Evolutionary conservation across 92 coral and sea anemone species (phyloP), one percentile per base, ranked within the genome.

Genomic region (Isaurus tuberculatus): DNA sequence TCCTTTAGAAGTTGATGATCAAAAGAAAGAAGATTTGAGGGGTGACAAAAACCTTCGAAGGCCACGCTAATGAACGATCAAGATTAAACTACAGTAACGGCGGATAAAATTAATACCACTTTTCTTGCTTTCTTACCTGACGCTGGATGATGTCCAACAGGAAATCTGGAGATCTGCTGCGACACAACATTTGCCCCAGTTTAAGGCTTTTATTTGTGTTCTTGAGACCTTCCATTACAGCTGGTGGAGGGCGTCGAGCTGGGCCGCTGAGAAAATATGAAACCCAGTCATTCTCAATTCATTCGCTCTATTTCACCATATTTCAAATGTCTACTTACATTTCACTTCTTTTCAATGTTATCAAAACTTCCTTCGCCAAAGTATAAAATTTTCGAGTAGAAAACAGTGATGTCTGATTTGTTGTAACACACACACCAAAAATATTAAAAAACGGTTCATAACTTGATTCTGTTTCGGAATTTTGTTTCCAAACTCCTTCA

Each of bases 151-250:
- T 94, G 73, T 97, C 99, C 83, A 97, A 78, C 28, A 97, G 84
- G 74, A 97, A 97, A 67, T 97, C 99, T 26, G 99, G 99, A 2
- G 96, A 92, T 13, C 99, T 90, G 80, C 97, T 94, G 64, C 99
- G 98, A 36, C 99, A 97, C 15, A 97, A 87, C 79, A 87, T 92
- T 69, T 97, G 97, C 20, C 99, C 99, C 55, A 97, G 84, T 65
- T 90, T 90, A 14, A 97, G 87, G 63, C 83, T 84, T 65, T 87
- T 84, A 82, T 97, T 97, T 43, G 94, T 85, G 26, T 90, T 79
- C 66, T 90, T 97, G 61, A 97, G 84, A 81, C 95, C 97, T 65
- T 97, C 95, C 3, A 97, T 88, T 9, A 97, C 84, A 36, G 87
- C 81, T 82, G 92, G 99, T 10, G 99, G 98, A 0, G 99, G 99